Evolutionary conservation across 2,888 invertebrate species (phyloP), one percentile per base, ranked within the genome.

Genomic region (Stenoptilia bipunctidactyla): DNA sequence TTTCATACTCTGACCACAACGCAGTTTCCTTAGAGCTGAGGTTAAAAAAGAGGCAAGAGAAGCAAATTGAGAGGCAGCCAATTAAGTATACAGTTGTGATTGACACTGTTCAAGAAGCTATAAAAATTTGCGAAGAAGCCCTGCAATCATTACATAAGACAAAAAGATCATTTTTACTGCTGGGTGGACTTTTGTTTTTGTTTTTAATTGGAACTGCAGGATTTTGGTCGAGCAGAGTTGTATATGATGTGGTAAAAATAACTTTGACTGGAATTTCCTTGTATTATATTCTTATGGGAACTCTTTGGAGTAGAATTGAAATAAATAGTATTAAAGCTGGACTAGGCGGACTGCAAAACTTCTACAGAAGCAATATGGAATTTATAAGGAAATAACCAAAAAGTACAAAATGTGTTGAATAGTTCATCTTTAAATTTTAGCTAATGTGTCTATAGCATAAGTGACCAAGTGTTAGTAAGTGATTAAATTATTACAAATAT

Each of bases 1-100:
- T 90, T 55, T 94, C 94, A 53, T 96, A 90, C 70, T 96, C 96
- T 0, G 96, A 97, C 67, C 96, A 96, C 66, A 96, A 96, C 72
- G 96, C 94, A 10, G 90, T 96, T 5, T 72, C 87, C 44, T 87
- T 91, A 5, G 87, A 77, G 49, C 41, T 88, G 6, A 52, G 51
- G 20, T 36, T 79, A 0, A 63, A 49, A 40, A 51, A 51, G 10
- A 45, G 48, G 1, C 50, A 50, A 5, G 14, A 34, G 8, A 6
- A 8, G 14, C 2, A 6, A 4, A 3, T 34, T 12, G 8, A 34
- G 4, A 55, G 51, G 12, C 53, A 61, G 38, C 37, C 56, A 8
- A 60, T 53, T 40, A 58, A 53, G 30, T 56, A 61, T 15, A 49
- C 52, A 10, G 42, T 47, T 0, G 53, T 65, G 33, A 59, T 70